Conservation (phyloP, 2,888 invertebrate species). For the Phrixothrix hirtus region DNA sequence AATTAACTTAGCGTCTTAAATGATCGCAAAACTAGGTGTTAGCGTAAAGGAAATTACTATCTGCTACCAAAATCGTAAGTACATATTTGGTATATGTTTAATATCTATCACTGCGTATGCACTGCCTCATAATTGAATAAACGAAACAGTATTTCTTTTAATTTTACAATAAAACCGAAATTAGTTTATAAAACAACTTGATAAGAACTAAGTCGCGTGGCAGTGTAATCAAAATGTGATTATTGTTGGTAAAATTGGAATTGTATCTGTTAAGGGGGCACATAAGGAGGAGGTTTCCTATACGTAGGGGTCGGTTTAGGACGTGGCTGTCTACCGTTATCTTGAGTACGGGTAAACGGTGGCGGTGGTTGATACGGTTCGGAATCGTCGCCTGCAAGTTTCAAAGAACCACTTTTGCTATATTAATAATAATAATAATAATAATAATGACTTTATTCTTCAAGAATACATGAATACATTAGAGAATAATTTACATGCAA, state of each 20-base stretch:
- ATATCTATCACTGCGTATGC: conserved; percentile 17
- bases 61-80: too few species aligned
- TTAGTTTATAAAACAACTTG: conserved; percentile 3
- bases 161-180: conserved; percentile 9
- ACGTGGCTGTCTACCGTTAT: conserved; percentile 71
- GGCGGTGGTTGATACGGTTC: conserved; percentile 93
- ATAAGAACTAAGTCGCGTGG: conserved; percentile 11
- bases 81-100: conserved; percentile 16
- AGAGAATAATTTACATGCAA: too few species aligned
- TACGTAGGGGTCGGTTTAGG: conserved; percentile 89
- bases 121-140: conserved; percentile 14
- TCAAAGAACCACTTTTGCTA: conserved; percentile 56
- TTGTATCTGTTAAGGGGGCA: conserved; percentile 80
- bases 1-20: too few species aligned
- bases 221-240: conserved; percentile 14
- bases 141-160: background rate
- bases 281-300: conserved; percentile 95
- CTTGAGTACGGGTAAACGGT: conserved; percentile 76
- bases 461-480: too few species aligned
- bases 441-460: too few species aligned
- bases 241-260: conserved; percentile 30
- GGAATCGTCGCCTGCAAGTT: conserved; percentile 62
- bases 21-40: too few species aligned
- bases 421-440: too few species aligned
- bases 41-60: too few species aligned